These are phyloP conservation scores for Nemurella pictetii DNA, from an alignment of 2,888 invertebrate species.

Conservation along the genomic window DNA sequence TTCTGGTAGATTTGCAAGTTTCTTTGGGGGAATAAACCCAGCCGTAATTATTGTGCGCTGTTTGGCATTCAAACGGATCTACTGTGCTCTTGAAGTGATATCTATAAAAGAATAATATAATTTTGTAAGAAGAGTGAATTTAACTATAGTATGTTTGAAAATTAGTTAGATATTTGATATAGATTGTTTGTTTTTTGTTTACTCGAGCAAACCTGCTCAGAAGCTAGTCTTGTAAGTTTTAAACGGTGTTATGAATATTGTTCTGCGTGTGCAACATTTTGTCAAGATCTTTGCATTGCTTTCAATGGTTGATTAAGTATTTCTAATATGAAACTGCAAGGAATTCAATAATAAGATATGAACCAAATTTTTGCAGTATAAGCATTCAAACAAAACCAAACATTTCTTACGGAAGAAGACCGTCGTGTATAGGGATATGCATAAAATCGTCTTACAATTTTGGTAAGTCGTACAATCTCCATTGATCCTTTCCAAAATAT, in stretches of 20 bases:
- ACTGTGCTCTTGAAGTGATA: background rate
- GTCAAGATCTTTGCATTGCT: background rate
- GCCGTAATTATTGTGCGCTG: background rate
- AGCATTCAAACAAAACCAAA: no score
- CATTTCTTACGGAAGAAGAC: no score
- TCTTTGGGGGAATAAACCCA: background rate
- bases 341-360: no score
- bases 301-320: background rate
- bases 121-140: background rate
- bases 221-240: background rate
- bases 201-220: background rate
- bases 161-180: background rate
- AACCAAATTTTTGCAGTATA: no score
- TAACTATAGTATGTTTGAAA: background rate
- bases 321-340: background rate
- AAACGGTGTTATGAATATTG: background rate
- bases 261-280: background rate
- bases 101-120: background rate
- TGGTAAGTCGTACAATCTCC: no score
- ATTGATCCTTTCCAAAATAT: no score
- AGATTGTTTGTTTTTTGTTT: background rate
- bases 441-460: no score
- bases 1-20: background rate
- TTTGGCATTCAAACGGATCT: background rate
- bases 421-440: no score